Evolutionary conservation across 2,888 invertebrate species (phyloP).

Genomic region (Chloromyia formosa): DNA sequence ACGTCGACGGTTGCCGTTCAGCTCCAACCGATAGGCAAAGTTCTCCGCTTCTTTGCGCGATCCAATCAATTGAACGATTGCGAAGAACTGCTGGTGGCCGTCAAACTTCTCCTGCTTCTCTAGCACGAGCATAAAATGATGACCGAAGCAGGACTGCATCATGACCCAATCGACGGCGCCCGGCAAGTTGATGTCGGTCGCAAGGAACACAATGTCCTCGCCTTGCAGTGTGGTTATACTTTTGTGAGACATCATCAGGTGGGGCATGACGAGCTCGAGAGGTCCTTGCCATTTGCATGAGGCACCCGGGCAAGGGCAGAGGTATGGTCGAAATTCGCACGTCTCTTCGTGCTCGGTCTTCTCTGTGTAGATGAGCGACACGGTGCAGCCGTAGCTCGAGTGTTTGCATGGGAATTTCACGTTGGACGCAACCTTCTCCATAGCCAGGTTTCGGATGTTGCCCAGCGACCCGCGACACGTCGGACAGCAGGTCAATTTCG

Average conservation of each 20-base stretch:
- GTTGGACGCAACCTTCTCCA: conserved; percentile 99
- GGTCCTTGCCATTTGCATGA: conserved; percentile 99
- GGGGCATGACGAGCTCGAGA: conserved; percentile 97
- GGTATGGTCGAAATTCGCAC: conserved; percentile 98
- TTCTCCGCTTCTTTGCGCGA: conserved; percentile 98
- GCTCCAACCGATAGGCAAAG: conserved; percentile 96
- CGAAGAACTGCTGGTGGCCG: conserved; percentile 95
- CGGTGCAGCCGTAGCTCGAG: conserved; percentile 92
- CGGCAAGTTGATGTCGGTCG: conserved; percentile 98
- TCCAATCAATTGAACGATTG: conserved; percentile 98
- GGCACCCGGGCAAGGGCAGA: conserved; percentile 99
- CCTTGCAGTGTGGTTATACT: conserved; percentile 98
- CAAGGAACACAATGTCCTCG: conserved; percentile 99
- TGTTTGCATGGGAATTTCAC: conserved; percentile 99
- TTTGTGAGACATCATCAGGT: conserved; percentile 96
- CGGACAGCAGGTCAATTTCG: conserved; percentile 96
- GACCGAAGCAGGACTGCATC: conserved; percentile 99
- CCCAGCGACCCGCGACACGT: conserved; percentile 96
- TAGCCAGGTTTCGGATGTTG: conserved; percentile 97
- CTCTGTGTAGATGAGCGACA: conserved; percentile 93
- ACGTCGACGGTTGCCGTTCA: conserved; percentile 93
- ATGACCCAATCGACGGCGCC: conserved; percentile 99
- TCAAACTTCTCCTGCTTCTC: conserved; percentile 99
- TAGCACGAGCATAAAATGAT: conserved; percentile 98
- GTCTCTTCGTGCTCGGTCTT: conserved; percentile 99